Percentiles rank a stretch among this genome's conserved stretches.
Evolutionary conservation across 2,797 vertebrate species (phyloP).

Genomic region (Sebastes paucispinis): DNA sequence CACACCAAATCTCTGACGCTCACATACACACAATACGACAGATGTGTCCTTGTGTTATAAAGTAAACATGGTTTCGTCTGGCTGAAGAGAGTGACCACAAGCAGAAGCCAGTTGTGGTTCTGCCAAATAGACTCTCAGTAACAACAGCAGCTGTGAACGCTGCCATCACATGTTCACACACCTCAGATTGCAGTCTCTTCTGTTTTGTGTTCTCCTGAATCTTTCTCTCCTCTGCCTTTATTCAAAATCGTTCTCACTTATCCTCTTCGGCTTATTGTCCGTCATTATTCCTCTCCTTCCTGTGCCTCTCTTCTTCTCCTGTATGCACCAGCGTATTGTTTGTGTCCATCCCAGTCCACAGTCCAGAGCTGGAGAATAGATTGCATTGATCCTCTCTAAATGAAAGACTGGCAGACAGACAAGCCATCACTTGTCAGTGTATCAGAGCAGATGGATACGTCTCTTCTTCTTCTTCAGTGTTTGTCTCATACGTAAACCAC

Average conservation of each 20-base stretch:
- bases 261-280: slow-evolving; percentile 5
- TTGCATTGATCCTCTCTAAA: slow-evolving; percentile 57
- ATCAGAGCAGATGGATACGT: slow-evolving; percentile 64
- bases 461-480: slow-evolving; percentile 35
- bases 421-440: slow-evolving; percentile 59
- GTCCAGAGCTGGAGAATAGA: slow-evolving; percentile 49
- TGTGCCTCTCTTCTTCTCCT: not conserved
- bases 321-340: slow-evolving; percentile 1
- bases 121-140: slow-evolving; percentile 53
- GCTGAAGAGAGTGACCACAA: slow-evolving; percentile 37
- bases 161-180: slow-evolving; percentile 40
- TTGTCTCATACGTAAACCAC: slow-evolving; percentile 34
- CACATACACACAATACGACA: slow-evolving; percentile 36
- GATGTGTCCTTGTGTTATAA: slow-evolving; percentile 39
- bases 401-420: slow-evolving; percentile 63
- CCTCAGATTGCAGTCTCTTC: slow-evolving; percentile 33
- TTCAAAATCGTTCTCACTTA: slow-evolving; percentile 6
- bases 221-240: not conserved
- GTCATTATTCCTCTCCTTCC: slow-evolving; percentile 8
- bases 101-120: slow-evolving; percentile 49
- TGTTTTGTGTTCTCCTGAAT: not conserved
- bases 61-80: slow-evolving; percentile 19
- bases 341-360: slow-evolving; percentile 9
- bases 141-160: slow-evolving; percentile 39
- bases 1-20: slow-evolving; percentile 10